Base-by-base conservation (phyloP, 2,797 vertebrate genomes). In the Enteromius viviparus region DNA sequence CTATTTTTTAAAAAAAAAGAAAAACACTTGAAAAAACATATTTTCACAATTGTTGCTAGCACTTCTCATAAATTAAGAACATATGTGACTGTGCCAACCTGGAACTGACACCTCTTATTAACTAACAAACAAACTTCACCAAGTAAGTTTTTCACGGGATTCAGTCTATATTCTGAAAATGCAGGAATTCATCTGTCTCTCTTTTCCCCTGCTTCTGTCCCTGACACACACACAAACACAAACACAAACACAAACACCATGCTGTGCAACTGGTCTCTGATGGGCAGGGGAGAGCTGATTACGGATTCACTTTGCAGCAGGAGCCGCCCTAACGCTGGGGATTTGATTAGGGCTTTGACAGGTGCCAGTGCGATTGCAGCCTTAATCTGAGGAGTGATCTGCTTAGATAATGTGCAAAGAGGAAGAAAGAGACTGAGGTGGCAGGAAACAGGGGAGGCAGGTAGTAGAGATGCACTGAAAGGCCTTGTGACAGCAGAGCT, bases 301-400 rank as follows among this genome's bases (percentile, higher is more conserved):
- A 88, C 66, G 80, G 62, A 91, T 89, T 89, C 88, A 82, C 81
- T 87, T 78, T 89, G 80, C 85, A 78, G 84, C 37, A 78, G 76
- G 83, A 87, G 83, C 86, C 81, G 80, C 84, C 85, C 81, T 68
- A 45, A 81, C 49, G 32, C 82, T 81, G 78, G 80, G 82, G 62
- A 76, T 88, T 84, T 88, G 84, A 88, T 82, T 66, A 70, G 58
- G 60, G 55, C 70, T 87, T 83, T 85, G 86, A 89, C 87, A 87
- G 86, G 84, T 84, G 62, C 78, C 71, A 84, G 85, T 64, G 78
- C n/a, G 83, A 81, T 69, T 90, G 82, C 89, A 87, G 70, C 70
- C 81, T 85, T 84, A 85, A 81, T 86, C 86, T 76, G 60, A 78
- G 82, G 71, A 81, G 76, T 82, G 84, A 90, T 87, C 84, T 79